These are phyloP conservation scores for Taphrorychus bicolor DNA, from an alignment of 2,888 invertebrate genomes.

Conservation along the genomic window DNA sequence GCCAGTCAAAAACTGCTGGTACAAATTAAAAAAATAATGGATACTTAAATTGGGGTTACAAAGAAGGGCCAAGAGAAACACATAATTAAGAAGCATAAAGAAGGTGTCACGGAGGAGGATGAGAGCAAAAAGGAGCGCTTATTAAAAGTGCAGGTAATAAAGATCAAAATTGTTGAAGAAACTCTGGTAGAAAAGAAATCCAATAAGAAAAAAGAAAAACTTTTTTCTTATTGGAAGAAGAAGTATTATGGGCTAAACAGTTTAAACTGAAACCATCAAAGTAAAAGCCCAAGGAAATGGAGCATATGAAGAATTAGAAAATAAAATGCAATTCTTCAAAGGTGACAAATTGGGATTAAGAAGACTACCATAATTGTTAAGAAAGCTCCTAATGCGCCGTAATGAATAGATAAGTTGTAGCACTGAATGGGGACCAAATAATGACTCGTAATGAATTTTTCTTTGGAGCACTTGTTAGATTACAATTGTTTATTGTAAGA, in stretches of 20 bases:
- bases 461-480: too few species aligned
- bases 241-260: constrained; percentile 22
- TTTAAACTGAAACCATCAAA: constrained; percentile 11
- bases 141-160: too few species aligned
- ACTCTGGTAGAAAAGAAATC: neutral
- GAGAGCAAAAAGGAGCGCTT: too few species aligned
- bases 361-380: constrained; percentile 43
- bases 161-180: constrained; percentile 57
- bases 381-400: constrained; percentile 40
- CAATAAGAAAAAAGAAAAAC: constrained; percentile 1
- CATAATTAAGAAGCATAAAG: too few species aligned
- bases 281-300: neutral
- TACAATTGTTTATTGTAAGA: too few species aligned
- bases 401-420: constrained; percentile 47
- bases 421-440: constrained; percentile 52
- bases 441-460: too few species aligned
- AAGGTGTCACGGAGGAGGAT: too few species aligned
- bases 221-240: constrained; percentile 15
- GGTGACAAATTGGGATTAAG: constrained; percentile 47
- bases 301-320: constrained; percentile 4
- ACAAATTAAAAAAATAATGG: too few species aligned
- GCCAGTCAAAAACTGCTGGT: too few species aligned
- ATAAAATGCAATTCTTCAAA: constrained; percentile 41
- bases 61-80: too few species aligned
- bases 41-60: too few species aligned